Evolutionary conservation across 2,113 vertebrate genomes (phyloP).

Genomic region (Pedionomus torquatus): DNA sequence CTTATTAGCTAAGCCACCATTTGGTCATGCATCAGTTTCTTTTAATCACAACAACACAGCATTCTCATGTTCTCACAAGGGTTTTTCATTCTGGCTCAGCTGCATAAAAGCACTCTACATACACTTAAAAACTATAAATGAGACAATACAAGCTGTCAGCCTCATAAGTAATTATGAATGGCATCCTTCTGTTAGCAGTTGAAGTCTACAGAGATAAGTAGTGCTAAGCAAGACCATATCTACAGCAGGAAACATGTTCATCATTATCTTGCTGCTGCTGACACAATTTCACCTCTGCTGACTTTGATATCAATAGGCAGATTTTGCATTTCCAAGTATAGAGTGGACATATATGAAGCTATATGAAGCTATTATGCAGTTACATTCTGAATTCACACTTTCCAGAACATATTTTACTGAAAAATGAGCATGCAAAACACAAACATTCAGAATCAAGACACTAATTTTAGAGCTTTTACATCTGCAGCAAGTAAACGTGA

Average conservation of each 20-base stretch:
- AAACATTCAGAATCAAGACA: neutral
- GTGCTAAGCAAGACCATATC: neutral
- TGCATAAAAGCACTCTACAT: neutral
- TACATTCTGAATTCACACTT: neutral
- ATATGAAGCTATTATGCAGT: neutral
- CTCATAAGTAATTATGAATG: neutral
- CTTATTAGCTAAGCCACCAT: neutral
- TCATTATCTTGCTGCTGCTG: neutral
- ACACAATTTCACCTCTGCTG: neutral
- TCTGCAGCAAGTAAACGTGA: neutral
- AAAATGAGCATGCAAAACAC: accelerated
- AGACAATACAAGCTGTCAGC: neutral
- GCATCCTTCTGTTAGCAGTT: neutral
- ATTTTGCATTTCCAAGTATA: neutral
- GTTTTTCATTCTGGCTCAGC: neutral
- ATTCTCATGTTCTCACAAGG: neutral
- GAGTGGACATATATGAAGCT: neutral
- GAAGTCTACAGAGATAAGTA: neutral
- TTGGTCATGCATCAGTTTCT: neutral
- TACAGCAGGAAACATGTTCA: neutral
- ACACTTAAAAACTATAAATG: constrained; percentile 13
- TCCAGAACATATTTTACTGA: neutral
- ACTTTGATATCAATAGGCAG: neutral
- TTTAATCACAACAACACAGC: neutral
- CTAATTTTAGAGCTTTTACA: neutral